A percentile compares a stretch with the other conserved stretches of the same genome.
phyloP scores from a whole-genome alignment of 2,888 invertebrate species.

The Andrena bucephala region DNA sequence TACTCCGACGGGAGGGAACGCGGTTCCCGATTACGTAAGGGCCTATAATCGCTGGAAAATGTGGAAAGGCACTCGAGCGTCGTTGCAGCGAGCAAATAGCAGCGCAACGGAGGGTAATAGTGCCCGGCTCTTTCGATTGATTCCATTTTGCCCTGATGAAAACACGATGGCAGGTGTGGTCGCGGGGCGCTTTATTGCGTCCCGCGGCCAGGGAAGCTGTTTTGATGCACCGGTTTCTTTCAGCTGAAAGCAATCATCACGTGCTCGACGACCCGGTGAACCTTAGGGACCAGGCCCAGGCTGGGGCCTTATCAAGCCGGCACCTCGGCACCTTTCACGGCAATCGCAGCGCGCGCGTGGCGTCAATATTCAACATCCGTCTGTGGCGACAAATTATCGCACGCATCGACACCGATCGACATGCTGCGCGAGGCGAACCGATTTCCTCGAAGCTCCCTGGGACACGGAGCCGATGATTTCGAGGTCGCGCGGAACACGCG shows the following conservation, averaged over 20 bases:
- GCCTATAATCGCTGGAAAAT: conserved; percentile 19
- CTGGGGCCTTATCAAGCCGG: not conserved
- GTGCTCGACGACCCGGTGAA: too few species aligned
- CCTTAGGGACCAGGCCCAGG: too few species aligned
- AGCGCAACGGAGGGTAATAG: not conserved
- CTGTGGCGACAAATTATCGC: conserved; percentile 4
- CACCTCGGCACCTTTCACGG: conserved; percentile 3
- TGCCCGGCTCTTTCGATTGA: conserved; percentile 23
- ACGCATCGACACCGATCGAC: not conserved
- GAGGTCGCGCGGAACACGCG: conserved; percentile 45
- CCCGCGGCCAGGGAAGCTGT: not conserved
- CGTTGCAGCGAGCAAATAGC: not conserved
- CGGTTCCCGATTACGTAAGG: conserved; percentile 44
- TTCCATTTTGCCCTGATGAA: conserved; percentile 26
- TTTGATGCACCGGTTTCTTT: not conserved
- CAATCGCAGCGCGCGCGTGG: conserved; percentile 13
- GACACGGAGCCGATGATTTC: conserved; percentile 33
- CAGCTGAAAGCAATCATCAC: too few species aligned
- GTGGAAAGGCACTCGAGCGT: not conserved
- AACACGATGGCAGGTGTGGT: conserved; percentile 15
- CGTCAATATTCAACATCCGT: conserved; percentile 40
- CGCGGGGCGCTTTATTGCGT: conserved; percentile 24
- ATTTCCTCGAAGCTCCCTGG: conserved; percentile 42
- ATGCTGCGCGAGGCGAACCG: not conserved
- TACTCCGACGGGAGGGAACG: conserved; percentile 15